These are phyloP conservation scores for Cossypha heuglini DNA, from an alignment of 2,797 vertebrate genomes.

Conservation along the genomic window DNA sequence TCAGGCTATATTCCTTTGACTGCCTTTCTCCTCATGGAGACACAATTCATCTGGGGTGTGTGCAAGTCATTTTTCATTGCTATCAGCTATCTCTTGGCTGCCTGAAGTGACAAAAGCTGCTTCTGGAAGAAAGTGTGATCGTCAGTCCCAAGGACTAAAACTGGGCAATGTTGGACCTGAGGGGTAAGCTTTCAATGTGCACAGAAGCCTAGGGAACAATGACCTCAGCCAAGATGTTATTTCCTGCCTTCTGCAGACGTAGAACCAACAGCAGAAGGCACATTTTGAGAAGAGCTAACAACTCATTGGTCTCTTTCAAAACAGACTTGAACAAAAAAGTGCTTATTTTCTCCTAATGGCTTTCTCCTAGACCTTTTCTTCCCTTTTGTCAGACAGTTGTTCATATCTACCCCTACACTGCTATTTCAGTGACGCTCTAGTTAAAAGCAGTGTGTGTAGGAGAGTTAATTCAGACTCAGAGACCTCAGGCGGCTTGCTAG, in stretches of 20 bases:
- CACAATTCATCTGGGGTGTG: neutral
- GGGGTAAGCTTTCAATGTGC: neutral
- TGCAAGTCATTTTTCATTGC: neutral
- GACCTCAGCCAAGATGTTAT: neutral
- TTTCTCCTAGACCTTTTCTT: neutral
- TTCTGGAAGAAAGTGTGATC: neutral
- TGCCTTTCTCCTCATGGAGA: neutral
- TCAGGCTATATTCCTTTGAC: neutral
- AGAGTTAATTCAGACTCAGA: neutral
- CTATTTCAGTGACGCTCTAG: neutral
- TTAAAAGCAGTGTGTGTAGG: neutral
- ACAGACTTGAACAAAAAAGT: neutral
- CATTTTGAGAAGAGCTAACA: neutral
- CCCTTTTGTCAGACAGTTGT: neutral
- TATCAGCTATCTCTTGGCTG: neutral
- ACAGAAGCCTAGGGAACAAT: neutral
- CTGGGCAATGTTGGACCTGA: neutral
- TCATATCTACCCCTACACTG: neutral
- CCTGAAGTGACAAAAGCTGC: neutral
- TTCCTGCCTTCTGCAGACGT: neutral
- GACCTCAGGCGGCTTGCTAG: neutral
- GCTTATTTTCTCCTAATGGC: neutral
- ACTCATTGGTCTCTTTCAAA: neutral
- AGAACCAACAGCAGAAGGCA: neutral
- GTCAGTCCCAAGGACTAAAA: neutral